Conservation (phyloP, 1,140 invertebrate species). For the Tetramorium alpestre region DNA sequence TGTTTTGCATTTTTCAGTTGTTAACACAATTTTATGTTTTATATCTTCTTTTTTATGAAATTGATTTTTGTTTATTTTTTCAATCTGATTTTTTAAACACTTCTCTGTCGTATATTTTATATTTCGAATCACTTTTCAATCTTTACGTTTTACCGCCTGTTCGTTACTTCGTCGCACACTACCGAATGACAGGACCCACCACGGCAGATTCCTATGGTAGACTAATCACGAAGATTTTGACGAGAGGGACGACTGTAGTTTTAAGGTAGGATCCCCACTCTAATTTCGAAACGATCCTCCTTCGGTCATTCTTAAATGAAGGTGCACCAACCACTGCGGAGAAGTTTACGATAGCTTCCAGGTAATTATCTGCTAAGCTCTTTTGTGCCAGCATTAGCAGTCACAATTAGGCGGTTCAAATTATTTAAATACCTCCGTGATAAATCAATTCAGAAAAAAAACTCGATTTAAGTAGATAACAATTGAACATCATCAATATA, state of each 20-base stretch:
- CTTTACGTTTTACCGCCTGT: neutral
- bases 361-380: slow-evolving; percentile 53
- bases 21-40: neutral
- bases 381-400: slow-evolving; percentile 1
- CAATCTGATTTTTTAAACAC: neutral
- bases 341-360: slow-evolving; percentile 56
- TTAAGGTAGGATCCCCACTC: slow-evolving; percentile 42
- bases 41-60: neutral
- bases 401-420: slow-evolving; percentile 2
- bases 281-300: slow-evolving; percentile 26
- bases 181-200: slow-evolving; percentile 25
- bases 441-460: too few species aligned
- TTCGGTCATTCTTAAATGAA: slow-evolving; percentile 51
- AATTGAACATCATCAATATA: neutral
- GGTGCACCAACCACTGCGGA: slow-evolving; percentile 13
- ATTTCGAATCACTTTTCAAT: neutral
- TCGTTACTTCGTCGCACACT: neutral
- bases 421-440: slow-evolving; percentile 9
- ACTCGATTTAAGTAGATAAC: neutral
- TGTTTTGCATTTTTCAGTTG: neutral
- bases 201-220: neutral
- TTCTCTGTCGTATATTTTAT: neutral
- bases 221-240: slow-evolving; percentile 34
- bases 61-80: neutral
- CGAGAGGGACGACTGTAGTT: slow-evolving; percentile 21